Evolutionary conservation across 1,140 invertebrate species (phyloP), one percentile per base, ranked within the genome.

Genomic region (Mamestra configurata): DNA sequence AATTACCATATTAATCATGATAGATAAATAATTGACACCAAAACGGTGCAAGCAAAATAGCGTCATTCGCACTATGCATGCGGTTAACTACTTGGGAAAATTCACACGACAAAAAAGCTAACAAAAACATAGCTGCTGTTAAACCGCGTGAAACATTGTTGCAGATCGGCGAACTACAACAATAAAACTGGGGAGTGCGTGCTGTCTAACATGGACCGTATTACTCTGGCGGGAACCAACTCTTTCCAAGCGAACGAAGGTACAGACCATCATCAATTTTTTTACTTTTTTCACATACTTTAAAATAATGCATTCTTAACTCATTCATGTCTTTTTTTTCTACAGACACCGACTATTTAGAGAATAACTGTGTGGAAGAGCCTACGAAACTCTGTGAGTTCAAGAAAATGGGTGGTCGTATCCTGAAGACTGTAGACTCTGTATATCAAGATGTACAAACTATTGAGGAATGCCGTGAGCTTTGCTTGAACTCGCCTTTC

Each of bases 341-440:
- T 89, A 66, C 72, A 95, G 95, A 95, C 82, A 95, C 96, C 77
- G 98, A 98, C 86, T 98, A 98, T 92, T 96, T 98, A 90, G 98
- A 99, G 89, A 98, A 98, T 90, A 98, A 98, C 92, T 99, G 98
- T 91, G 97, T 98, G 10, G 97, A 98, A 83, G 98, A 98, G 89
- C 98, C 98, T 1, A 97, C 98, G 15, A 98, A 98, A 93, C 95
- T 99, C 53, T 99, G 98, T 94, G 98, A 99, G 90, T 99, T 99
- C 95, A 98, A 98, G 90, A 98, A 98, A 85, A 95, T 98, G 83
- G 96, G 96, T 35, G 98, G 98, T 0, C 96, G 98, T 77, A 99
- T 99, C 83, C 94, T 99, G 37, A 99, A 99, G 94, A 99, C 98
- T 0, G 98, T 99, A 2, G 98, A 99, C 88, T 98, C 98, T 3